Evolutionary conservation across 2,888 invertebrate species (phyloP).

Genomic region (Drosophila glabriapex): DNA sequence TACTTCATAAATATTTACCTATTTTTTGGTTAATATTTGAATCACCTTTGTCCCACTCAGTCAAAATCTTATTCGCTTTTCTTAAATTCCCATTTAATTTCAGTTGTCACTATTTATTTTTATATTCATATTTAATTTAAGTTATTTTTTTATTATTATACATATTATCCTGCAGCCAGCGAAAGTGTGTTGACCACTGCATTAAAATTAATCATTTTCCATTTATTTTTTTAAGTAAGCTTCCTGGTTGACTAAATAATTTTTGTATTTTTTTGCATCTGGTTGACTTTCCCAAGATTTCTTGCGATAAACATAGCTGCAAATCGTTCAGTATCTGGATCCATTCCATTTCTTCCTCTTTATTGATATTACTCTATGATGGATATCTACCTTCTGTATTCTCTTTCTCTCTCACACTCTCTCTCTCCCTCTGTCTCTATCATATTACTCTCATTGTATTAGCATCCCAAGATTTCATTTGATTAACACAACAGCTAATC

Average conservation of each 20-base stretch:
- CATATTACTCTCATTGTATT: not conserved
- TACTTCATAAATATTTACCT: not conserved
- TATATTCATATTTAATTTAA: not conserved
- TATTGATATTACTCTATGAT: not conserved
- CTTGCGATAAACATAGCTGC: not conserved
- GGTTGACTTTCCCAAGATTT: not conserved
- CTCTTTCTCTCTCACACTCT: not conserved
- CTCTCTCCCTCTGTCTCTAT: not conserved
- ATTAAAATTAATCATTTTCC: not conserved
- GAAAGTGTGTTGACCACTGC: not conserved
- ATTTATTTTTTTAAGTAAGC: not conserved
- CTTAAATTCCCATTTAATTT: not conserved
- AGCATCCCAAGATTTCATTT: not conserved
- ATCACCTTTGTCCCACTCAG: not conserved
- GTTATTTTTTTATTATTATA: not conserved
- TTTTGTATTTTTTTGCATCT: not conserved
- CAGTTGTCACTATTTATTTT: not conserved
- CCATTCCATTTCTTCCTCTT: not conserved
- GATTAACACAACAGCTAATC: not conserved
- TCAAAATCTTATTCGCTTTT: not conserved
- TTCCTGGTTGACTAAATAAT: not conserved
- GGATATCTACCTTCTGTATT: too few species aligned
- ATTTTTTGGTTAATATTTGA: not conserved
- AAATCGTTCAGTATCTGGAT: not conserved
- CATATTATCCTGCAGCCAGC: not conserved